Evolutionary conservation across 2,888 invertebrate genomes (phyloP).

Genomic region (Aleiodes testaceus): DNA sequence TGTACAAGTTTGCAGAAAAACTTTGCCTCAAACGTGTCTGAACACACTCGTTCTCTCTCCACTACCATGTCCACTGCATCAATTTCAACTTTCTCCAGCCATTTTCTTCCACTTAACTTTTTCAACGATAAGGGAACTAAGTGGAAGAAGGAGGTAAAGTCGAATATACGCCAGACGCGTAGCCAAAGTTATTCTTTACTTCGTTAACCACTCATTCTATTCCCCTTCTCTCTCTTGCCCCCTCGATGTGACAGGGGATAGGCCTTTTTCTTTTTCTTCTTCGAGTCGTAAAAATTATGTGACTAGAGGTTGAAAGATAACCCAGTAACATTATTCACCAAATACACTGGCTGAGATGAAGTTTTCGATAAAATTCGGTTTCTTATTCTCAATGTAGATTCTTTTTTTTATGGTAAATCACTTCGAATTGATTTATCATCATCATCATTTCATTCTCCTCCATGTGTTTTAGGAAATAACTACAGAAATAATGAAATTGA

Average conservation of each 20-base stretch:
- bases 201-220: slow-evolving; percentile 59
- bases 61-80: slow-evolving; percentile 64
- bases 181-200: slow-evolving; percentile 68
- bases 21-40: slow-evolving; percentile 40
- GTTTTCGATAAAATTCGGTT: slow-evolving; percentile 21
- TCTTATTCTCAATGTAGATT: background rate
- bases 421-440: too few species aligned
- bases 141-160: slow-evolving; percentile 30
- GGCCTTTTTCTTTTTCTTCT: slow-evolving; percentile 41
- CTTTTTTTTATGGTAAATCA: too few species aligned
- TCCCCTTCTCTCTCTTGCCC: background rate
- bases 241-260: slow-evolving; percentile 21
- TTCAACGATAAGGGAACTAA: slow-evolving; percentile 60
- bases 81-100: slow-evolving; percentile 67
- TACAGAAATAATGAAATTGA: slow-evolving; percentile 6
- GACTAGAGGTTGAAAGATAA: slow-evolving; percentile 70
- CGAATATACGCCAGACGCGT: slow-evolving; percentile 46
- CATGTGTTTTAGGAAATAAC: too few species aligned
- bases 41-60: slow-evolving; percentile 44
- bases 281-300: slow-evolving; percentile 63
- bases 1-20: slow-evolving; percentile 33
- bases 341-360: slow-evolving; percentile 11
- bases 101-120: slow-evolving; percentile 72
- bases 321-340: slow-evolving; percentile 69
- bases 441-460: too few species aligned